These are phyloP conservation scores for Trachurus trachurus DNA, from an alignment of 2,797 vertebrate genomes.

Conservation along the genomic window DNA sequence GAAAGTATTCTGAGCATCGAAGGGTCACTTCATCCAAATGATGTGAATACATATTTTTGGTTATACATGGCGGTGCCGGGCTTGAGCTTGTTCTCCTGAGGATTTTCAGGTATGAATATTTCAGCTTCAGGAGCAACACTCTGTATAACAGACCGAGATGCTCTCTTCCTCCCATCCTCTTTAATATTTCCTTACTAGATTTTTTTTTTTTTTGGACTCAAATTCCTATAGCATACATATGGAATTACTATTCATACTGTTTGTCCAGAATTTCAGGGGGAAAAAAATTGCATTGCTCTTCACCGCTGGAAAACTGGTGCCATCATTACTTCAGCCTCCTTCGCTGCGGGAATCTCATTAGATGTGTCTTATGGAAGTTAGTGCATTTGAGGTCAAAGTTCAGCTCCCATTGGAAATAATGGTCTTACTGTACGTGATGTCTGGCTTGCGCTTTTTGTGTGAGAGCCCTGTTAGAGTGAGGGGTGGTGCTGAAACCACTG, in stretches of 20 bases:
- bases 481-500: neutral
- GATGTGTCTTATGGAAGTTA: neutral
- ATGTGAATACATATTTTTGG: no score
- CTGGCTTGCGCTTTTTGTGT: conserved; percentile 1
- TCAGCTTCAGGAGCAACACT: neutral
- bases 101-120: neutral
- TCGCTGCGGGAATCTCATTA: neutral
- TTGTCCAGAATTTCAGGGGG: neutral
- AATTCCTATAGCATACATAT: no score
- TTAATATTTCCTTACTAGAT: neutral
- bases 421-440: neutral
- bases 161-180: no score
- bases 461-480: neutral
- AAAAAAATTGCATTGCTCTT: neutral
- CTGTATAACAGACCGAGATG: neutral
- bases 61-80: neutral
- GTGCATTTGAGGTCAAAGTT: neutral
- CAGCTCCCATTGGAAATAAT: neutral
- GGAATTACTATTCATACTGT: neutral
- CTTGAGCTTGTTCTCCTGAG: neutral
- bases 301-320: neutral
- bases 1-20: neutral
- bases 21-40: neutral
- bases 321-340: neutral
- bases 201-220: neutral